Percentiles rank a stretch among this genome's conserved stretches.
Conservation (phyloP, 2,113 vertebrate species). For the Phodopus roborovskii region DNA sequence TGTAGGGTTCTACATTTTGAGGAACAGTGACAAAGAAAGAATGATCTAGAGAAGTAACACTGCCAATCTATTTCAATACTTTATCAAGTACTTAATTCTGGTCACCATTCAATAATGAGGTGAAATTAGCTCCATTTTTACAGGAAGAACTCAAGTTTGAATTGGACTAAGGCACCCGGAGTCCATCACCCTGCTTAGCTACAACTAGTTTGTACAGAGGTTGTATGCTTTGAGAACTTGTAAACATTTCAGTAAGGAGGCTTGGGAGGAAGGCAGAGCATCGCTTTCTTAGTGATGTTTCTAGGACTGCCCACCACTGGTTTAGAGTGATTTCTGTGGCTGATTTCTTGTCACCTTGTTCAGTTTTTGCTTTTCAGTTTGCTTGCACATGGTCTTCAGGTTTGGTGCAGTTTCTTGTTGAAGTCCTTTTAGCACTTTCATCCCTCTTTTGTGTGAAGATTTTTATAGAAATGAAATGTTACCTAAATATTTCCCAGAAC, state of each 20-base stretch:
- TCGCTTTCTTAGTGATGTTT: neutral
- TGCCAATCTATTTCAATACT: conserved; percentile 4
- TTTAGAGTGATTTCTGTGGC: conserved; percentile 14
- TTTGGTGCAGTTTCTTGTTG: conserved; percentile 36
- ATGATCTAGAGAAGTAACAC: neutral
- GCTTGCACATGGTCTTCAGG: neutral
- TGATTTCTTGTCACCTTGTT: neutral
- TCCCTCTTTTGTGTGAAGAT: conserved; percentile 36
- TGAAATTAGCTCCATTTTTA: conserved; percentile 5
- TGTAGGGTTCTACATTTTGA: neutral
- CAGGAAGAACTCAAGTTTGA: neutral
- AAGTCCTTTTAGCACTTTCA: neutral
- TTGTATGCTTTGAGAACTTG: conserved; percentile 36
- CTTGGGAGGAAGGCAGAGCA: neutral
- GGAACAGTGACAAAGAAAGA: conserved; percentile 15
- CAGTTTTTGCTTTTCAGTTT: conserved; percentile 26
- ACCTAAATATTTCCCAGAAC: conserved; percentile 11
- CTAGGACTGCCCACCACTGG: neutral
- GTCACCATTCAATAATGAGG: neutral
- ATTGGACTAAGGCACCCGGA: conserved; percentile 17
- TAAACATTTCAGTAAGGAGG: neutral
- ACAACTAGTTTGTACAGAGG: conserved; percentile 14
- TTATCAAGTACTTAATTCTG: conserved; percentile 29
- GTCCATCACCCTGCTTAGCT: neutral
- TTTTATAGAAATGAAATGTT: neutral